Base-by-base conservation (phyloP, 2,797 vertebrate species). In the Alectoris magna region DNA sequence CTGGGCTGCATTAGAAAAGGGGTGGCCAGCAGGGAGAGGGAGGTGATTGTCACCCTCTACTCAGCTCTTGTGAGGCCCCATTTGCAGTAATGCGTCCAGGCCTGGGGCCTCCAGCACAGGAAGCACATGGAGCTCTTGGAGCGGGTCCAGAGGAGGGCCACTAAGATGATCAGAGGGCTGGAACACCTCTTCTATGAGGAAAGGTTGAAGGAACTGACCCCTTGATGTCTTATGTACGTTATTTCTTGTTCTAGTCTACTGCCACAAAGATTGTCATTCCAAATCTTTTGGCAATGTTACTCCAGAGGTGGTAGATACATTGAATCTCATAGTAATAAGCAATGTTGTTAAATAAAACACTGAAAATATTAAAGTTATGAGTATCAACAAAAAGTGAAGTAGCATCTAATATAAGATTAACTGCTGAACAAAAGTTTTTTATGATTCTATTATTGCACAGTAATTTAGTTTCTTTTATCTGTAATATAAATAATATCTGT, bases 381-480 rank as follows among this genome's bases (percentile, higher is more conserved):
- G 88, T 56, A 84, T 81, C 87, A 95, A 93, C 82, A 96, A 91
- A 79, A 84, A 95, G 89, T 0, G 1, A 92, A 77, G 68, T 63
- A 92, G 87, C 59, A 92, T 87, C 70, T 96, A 90, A 91, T 62
- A 46, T 72, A 63, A 95, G 80, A 93, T 95, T 87, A 94, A 71
- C 67, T 82, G 44, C 81, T 73, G 82, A 94, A 92, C 63, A 78
- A 86, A 91, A 95, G 78, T 96, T 94, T 93, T 90, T 59, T 53
- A 5, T 93, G 92, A 96, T 92, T 85, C 79, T 69, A 60, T 90
- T 75, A 86, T 24, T 67, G 79, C 4, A 3, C 55, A 84, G 70
- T 89, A 90, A 92, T 96, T 94, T 84, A 89, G 87, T 92, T 95
- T 91, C 73, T 91, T 87, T 86, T 38, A 93, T 88, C 73, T 93